Conservation (phyloP, 2,797 vertebrate species). For the Myoxocephalus aenaeus region DNA sequence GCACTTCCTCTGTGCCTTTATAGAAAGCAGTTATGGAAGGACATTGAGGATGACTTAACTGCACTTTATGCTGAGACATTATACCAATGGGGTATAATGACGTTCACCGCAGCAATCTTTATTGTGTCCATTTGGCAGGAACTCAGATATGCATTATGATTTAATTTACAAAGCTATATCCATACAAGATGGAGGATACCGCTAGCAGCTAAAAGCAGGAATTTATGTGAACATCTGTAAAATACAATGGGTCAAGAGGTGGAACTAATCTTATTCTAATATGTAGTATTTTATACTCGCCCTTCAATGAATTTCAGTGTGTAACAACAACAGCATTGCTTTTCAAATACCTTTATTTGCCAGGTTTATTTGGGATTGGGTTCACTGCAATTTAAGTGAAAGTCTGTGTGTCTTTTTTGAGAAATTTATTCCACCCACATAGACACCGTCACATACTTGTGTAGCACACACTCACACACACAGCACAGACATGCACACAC, state of each 20-base stretch:
- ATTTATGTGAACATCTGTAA: conserved; percentile 47
- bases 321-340: conserved; percentile 31
- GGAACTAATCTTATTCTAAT: conserved; percentile 45
- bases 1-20: conserved; percentile 63
- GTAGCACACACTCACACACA: conserved; percentile 23
- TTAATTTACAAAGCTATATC: conserved; percentile 58
- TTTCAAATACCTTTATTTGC: conserved; percentile 11
- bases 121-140: conserved; percentile 73
- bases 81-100: conserved; percentile 64
- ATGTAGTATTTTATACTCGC: conserved; percentile 19
- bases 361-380: conserved; percentile 39
- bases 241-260: conserved; percentile 42
- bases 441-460: conserved; percentile 49
- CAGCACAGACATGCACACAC: conserved; percentile 26
- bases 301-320: conserved; percentile 8
- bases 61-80: conserved; percentile 69
- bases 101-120: conserved; percentile 61
- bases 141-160: conserved; percentile 66
- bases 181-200: conserved; percentile 37
- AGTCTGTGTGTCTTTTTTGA: conserved; percentile 40
- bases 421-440: conserved; percentile 58
- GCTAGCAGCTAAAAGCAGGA: conserved; percentile 21
- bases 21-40: conserved; percentile 63
- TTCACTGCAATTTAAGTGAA: conserved; percentile 41
- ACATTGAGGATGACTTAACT: conserved; percentile 66